Conservation (phyloP, 1,140 invertebrate species). For the Drosophila ogumai region DNA sequence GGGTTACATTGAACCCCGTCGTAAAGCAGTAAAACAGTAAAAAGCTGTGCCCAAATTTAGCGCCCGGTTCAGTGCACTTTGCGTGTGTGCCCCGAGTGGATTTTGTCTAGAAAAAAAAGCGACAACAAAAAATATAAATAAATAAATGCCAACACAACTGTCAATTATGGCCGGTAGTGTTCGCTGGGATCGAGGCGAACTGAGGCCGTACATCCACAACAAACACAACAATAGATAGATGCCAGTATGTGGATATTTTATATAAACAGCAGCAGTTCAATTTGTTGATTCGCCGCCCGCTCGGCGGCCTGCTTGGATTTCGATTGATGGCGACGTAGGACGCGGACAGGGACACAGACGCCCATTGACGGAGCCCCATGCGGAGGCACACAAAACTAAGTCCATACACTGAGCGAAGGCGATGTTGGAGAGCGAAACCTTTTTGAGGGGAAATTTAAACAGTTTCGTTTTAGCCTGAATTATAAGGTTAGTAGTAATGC, state of each 20-base stretch:
- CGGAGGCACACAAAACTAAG: constrained; percentile 8
- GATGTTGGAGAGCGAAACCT: background rate
- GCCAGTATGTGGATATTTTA: constrained; percentile 54
- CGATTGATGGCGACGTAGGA: constrained; percentile 72
- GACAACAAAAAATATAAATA: constrained; percentile 35
- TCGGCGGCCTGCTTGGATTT: constrained; percentile 56
- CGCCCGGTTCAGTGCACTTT: constrained; percentile 71
- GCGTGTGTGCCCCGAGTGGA: constrained; percentile 23
- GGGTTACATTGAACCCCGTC: constrained; percentile 74
- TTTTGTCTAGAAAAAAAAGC: constrained; percentile 47
- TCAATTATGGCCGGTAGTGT: constrained; percentile 74
- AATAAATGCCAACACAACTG: constrained; percentile 80
- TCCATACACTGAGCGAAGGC: constrained; percentile 10
- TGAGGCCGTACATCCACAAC: constrained; percentile 46
- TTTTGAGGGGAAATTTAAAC: too few relatives aligned
- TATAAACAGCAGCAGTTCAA: constrained; percentile 76
- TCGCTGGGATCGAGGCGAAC: constrained; percentile 39
- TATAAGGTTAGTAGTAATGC: background rate
- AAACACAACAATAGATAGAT: constrained; percentile 60
- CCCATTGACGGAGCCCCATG: constrained; percentile 35
- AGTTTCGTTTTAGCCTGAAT: background rate
- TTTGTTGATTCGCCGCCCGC: constrained; percentile 64
- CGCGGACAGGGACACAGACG: constrained; percentile 37
- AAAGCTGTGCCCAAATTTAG: constrained; percentile 80
- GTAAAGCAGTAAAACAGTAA: constrained; percentile 43